Evolutionary conservation across 2,888 invertebrate genomes (phyloP), one percentile per base, ranked within the genome.

Genomic region (Lasioglossum figueresi): DNA sequence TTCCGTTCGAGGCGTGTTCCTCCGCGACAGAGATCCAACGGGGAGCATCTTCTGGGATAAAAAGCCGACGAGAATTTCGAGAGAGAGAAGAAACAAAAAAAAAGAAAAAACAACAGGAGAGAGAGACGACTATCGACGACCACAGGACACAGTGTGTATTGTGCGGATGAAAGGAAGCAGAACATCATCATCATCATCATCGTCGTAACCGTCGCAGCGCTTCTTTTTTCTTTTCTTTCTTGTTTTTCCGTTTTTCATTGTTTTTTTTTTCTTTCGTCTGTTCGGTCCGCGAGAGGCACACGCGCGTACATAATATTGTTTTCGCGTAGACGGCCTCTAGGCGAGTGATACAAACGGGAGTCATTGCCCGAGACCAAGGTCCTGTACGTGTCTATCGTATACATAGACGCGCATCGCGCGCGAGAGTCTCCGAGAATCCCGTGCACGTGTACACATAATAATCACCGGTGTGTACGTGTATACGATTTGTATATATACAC

Each of bases 311-410:
- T 80, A 66, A 66, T 66, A 66, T 70, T 84, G 78, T 88, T 88
- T 84, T 81, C 81, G 84, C 82, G 86, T 80, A 83, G 63, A 84
- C 77, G 72, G 83, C 66, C 79, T 79, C 79, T 82, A 84, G 85
- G 79, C 77, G 80, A 84, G 88, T 88, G 86, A 83, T 88, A 77
- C 37, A 72, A 56, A 56, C 80, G 63, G 72, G 79, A 86, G 88
- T 88, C 84, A 85, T 86, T 75, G 86, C 56, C 88, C 86, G 85
- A 79, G 80, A 77, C 78, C 87, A 83, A 83, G 81, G 76, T 79
- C 83, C 80, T 80, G 34, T 78, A 72, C 80, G 75, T 79, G 83
- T 76, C 70, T 70, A 34, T 83, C 78, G 27, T 76, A 78, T 80
- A 72, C 80, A 27, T 66, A 56, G 77, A 82, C 79, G 76, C 71